Conservation (phyloP, 2,888 invertebrate species). For the Pachymerium ferrugineum region DNA sequence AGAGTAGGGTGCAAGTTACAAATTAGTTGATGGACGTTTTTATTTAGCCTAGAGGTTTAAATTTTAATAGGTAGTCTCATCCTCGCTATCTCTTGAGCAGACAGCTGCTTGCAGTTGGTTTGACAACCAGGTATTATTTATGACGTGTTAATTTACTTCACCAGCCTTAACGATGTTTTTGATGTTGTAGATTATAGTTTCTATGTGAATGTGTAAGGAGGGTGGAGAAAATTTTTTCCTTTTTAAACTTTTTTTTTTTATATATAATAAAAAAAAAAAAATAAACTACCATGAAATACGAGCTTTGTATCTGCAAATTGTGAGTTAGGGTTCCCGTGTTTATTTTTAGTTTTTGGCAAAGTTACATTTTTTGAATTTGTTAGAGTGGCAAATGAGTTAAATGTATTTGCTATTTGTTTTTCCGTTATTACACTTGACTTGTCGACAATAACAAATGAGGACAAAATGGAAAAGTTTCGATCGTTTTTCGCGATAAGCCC, state of each 20-base stretch:
- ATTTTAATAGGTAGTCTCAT: constrained; percentile 19
- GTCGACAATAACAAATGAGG: constrained; percentile 14
- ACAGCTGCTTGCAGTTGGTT: constrained; percentile 17
- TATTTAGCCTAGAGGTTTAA: constrained; percentile 15
- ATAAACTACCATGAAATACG: no score
- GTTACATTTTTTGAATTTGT: neutral
- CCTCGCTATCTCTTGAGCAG: neutral
- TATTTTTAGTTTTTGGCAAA: neutral
- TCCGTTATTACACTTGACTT: constrained; percentile 1
- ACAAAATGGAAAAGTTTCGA: constrained; percentile 3
- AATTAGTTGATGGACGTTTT: constrained; percentile 14
- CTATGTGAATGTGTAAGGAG: neutral
- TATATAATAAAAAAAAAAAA: no score
- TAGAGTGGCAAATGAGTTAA: neutral
- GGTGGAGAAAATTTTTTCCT: no score
- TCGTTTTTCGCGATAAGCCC: neutral
- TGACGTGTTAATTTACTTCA: constrained; percentile 16
- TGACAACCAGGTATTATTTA: constrained; percentile 19
- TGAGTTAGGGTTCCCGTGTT: no score
- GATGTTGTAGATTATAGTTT: constrained; percentile 10
- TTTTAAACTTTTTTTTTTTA: neutral
- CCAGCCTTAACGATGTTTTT: constrained; percentile 15
- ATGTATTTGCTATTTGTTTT: neutral
- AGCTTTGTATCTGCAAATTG: no score
- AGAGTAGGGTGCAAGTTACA: neutral